Conservation (phyloP, 2,797 vertebrate species). For the Sebastes cheni region DNA sequence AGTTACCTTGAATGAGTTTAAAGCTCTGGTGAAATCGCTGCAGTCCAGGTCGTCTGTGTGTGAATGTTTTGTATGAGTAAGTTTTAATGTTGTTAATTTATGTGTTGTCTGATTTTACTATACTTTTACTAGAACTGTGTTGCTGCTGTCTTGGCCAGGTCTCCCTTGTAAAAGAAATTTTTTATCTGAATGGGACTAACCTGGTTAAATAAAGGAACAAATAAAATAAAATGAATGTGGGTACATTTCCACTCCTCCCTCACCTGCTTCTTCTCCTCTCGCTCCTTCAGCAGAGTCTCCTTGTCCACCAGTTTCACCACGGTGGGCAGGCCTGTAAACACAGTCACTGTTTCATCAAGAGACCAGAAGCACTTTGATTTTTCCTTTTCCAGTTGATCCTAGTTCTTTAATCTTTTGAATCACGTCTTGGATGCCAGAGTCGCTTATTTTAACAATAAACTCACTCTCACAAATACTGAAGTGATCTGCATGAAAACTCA, state of each 20-base stretch:
- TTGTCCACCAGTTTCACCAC: constrained; percentile 95
- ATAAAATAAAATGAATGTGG: neutral
- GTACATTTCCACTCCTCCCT: neutral
- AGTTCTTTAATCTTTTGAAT: neutral
- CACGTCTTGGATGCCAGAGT: neutral
- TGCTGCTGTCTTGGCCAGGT: too few species aligned
- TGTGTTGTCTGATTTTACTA: too few species aligned
- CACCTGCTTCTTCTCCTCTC: constrained; percentile 94
- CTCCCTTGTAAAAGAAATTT: too few species aligned
- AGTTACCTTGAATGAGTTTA: too few species aligned
- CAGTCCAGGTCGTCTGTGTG: too few species aligned
- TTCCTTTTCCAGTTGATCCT: too few species aligned
- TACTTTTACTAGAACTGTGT: too few species aligned
- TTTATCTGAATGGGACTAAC: too few species aligned
- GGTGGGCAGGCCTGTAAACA: constrained; percentile 88
- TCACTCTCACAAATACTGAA: neutral
- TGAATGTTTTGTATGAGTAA: too few species aligned
- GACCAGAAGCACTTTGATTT: neutral
- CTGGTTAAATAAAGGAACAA: too few species aligned
- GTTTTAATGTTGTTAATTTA: too few species aligned
- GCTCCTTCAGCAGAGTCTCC: constrained; percentile 90
- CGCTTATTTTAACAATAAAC: neutral
- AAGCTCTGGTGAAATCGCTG: too few species aligned
- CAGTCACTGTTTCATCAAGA: neutral
- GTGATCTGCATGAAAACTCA: neutral